A percentile compares a stretch with the other conserved stretches of the same genome.
Evolutionary conservation across 1,140 invertebrate genomes (phyloP).

Genomic region (Papilio machaon): DNA sequence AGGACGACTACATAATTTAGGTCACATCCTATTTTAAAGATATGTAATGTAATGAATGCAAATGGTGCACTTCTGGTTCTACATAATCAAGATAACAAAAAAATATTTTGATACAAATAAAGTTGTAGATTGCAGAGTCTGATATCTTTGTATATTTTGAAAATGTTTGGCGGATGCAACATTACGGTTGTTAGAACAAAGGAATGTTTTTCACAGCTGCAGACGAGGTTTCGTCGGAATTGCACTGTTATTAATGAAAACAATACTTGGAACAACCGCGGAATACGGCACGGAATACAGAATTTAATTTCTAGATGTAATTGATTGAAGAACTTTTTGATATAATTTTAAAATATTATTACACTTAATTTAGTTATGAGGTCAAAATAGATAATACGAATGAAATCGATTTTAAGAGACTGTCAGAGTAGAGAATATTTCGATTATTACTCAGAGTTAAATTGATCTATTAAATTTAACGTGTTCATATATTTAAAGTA

Average conservation of each 20-base stretch:
- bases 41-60: neutral
- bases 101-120: too few relatives aligned
- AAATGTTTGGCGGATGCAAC: neutral
- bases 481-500: too few relatives aligned
- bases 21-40: neutral
- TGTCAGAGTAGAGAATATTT: too few relatives aligned
- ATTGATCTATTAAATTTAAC: too few relatives aligned
- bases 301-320: neutral
- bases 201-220: slow-evolving; percentile 13
- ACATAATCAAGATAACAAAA: too few relatives aligned
- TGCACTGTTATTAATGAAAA: slow-evolving; percentile 24
- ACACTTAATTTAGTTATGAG: too few relatives aligned
- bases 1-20: too few relatives aligned
- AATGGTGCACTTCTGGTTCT: neutral
- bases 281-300: neutral
- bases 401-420: too few relatives aligned
- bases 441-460: too few relatives aligned
- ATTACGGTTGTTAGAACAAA: slow-evolving; percentile 15
- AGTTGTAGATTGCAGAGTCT: neutral
- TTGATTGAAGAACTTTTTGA: neutral
- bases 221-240: slow-evolving; percentile 6
- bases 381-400: too few relatives aligned
- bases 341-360: too few relatives aligned
- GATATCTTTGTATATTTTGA: neutral
- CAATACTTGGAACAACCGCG: neutral